Base-by-base conservation (phyloP, 2,113 vertebrate genomes). In the Melanostigma gelatinosum region DNA sequence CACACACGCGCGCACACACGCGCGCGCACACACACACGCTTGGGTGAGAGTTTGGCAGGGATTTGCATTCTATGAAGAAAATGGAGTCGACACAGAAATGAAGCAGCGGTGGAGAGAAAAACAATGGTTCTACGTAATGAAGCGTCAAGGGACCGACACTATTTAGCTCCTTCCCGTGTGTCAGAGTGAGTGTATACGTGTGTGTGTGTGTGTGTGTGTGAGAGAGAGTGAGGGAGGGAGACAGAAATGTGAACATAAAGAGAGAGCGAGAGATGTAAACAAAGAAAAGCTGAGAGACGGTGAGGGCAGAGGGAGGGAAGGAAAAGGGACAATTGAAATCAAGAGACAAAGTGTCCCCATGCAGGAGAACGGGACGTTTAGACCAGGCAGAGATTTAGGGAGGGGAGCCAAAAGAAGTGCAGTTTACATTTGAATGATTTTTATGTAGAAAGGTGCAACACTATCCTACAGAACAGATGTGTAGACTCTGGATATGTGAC, bases 61-160 rank as follows among this genome's bases (percentile, higher is more conserved):
- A 90, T 87, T 90, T 87, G 55, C 85, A 80, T 88, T 75, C 64
- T 48, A 83, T 62, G 50, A 81, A 71, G 84, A 88, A 91, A 90
- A 90, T 85, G 82, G 80, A 88, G 84, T 72, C 79, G 68, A 86
- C 72, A 74, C 72, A 83, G 69, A 85, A 90, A 73, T 29, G 83
- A 89, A 79, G 82, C 81, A 83, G 84, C 66, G 22, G 72, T 61
- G 75, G 58, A 69, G 64, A 69, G 82, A 84, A 89, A 40, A 80
- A 82, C 54, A 82, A 88, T 72, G 80, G 86, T 82, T 54, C 84
- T 79, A 84, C 67, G 58, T 92, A 91, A 92, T 85, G 87, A 88
- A 86, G 88, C 84, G 72, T 84, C 87, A 29, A 87, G 86, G 76
- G 88, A 87, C 79, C 11, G 8, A 83, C 77, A 55, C 72, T 77